Percentiles rank a stretch among this genome's conserved stretches.
These are phyloP conservation scores for Lasioglossum pauxillum DNA, from an alignment of 2,888 invertebrate species.

Conservation along the genomic window DNA sequence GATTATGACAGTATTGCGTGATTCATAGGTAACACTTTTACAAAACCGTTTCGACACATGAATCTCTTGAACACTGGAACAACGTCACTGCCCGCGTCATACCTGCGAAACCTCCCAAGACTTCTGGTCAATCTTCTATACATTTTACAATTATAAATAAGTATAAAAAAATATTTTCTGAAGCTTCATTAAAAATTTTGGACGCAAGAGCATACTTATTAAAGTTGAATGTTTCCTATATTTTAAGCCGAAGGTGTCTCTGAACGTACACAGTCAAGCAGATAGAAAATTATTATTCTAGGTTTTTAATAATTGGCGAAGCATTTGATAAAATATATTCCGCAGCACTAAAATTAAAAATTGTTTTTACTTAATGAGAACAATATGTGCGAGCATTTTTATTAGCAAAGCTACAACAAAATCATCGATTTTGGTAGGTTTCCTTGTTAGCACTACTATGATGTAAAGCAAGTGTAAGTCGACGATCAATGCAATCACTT, in stretches of 20 bases:
- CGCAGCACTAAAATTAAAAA: not conserved
- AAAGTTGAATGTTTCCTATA: not conserved
- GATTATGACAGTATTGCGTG: conserved; percentile 77
- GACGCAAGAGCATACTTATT: not conserved
- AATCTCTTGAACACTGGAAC: conserved; percentile 32
- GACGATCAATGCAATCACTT: conserved; percentile 6
- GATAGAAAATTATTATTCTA: not conserved
- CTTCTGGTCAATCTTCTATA: not conserved
- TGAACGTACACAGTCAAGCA: not conserved
- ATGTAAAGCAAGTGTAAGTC: not conserved
- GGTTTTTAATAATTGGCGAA: not conserved
- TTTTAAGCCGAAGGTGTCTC: not conserved
- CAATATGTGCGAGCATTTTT: not conserved
- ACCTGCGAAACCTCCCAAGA: not conserved
- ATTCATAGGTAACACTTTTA: conserved; percentile 62
- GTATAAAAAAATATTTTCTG: not conserved
- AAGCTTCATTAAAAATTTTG: not conserved
- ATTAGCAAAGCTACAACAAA: not conserved
- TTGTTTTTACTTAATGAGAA: not conserved
- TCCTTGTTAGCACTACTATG: not conserved
- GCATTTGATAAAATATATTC: not conserved
- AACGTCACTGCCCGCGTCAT: not conserved
- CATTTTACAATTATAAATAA: not conserved
- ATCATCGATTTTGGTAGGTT: not conserved
- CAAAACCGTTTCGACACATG: conserved; percentile 67